Conservation (phyloP, 2,888 invertebrate species). For the Leptopterna dolabrata region DNA sequence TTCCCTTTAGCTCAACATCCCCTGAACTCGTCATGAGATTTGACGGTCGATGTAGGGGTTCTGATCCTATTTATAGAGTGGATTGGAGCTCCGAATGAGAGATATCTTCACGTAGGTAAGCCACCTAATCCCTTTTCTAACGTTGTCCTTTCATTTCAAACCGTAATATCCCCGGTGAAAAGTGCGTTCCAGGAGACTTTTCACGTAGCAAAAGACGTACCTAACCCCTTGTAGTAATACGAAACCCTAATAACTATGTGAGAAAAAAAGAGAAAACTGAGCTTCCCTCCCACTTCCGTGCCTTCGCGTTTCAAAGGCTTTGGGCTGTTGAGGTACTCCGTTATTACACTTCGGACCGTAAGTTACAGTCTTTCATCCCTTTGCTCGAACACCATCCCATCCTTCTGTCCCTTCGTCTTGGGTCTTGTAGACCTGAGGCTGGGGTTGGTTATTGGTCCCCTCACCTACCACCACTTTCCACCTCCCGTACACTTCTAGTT, state of each 20-base stretch:
- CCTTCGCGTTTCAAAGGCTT: constrained; percentile 20
- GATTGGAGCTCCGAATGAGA: background rate
- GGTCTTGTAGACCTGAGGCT: background rate
- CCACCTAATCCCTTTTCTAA: background rate
- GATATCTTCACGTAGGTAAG: too few species aligned
- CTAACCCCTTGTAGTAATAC: constrained; percentile 8
- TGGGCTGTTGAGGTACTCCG: background rate
- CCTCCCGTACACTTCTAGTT: background rate
- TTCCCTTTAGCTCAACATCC: too few species aligned
- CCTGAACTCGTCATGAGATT: too few species aligned
- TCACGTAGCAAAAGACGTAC: background rate
- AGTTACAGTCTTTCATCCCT: constrained; percentile 38
- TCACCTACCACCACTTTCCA: background rate
- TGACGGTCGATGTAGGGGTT: too few species aligned
- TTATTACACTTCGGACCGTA: constrained; percentile 37
- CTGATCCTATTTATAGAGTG: too few species aligned
- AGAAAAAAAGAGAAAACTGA: constrained; percentile 10
- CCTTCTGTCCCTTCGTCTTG: too few species aligned
- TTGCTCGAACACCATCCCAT: background rate
- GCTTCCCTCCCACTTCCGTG: background rate
- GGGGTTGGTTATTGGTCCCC: constrained; percentile 11
- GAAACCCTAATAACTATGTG: constrained; percentile 38
- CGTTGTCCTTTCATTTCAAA: background rate
- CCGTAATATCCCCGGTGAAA: background rate
- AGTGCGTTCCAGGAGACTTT: background rate